Percentiles rank a stretch among this genome's conserved stretches.
Conservation (phyloP, 2,113 vertebrate genomes). For the Phalacrocorax carbo region DNA sequence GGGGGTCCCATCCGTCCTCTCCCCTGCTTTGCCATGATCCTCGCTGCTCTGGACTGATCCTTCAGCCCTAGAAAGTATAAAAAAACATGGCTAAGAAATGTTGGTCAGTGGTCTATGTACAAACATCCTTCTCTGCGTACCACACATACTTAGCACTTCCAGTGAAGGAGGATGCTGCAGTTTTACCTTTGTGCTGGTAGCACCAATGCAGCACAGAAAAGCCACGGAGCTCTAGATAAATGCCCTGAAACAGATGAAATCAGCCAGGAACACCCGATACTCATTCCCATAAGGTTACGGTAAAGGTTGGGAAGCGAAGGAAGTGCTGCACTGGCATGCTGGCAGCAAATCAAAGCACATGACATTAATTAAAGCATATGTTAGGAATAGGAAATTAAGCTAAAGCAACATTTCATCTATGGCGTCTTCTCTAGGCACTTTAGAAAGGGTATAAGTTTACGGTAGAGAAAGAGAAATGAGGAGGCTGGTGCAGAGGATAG, state of each 20-base stretch:
- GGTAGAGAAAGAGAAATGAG: slow-evolving; percentile 57
- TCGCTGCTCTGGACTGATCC: neutral
- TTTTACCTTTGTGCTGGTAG: neutral
- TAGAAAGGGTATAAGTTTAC: slow-evolving; percentile 48
- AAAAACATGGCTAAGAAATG: neutral
- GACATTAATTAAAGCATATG: slow-evolving; percentile 62
- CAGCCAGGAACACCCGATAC: slow-evolving; percentile 26
- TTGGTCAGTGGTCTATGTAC: neutral
- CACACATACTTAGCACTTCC: neutral
- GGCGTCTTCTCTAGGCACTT: slow-evolving; percentile 13
- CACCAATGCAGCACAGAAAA: neutral
- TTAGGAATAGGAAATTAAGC: slow-evolving; percentile 60
- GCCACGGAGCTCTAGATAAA: neutral
- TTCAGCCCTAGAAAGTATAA: neutral
- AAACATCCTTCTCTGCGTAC: neutral
- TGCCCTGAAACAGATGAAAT: neutral
- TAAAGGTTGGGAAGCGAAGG: slow-evolving; percentile 30
- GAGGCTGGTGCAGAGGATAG: slow-evolving; percentile 48
- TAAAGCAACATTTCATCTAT: slow-evolving; percentile 57
- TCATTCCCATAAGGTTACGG: slow-evolving; percentile 38
- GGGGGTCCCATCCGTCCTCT: neutral
- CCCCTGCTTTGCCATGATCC: neutral
- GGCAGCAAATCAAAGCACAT: slow-evolving; percentile 64
- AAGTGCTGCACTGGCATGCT: slow-evolving; percentile 43
- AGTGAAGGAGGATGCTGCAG: accelerated